phyloP scores from a whole-genome alignment of 2,797 vertebrate genomes.

The Neosilurus mollespiculum region DNA sequence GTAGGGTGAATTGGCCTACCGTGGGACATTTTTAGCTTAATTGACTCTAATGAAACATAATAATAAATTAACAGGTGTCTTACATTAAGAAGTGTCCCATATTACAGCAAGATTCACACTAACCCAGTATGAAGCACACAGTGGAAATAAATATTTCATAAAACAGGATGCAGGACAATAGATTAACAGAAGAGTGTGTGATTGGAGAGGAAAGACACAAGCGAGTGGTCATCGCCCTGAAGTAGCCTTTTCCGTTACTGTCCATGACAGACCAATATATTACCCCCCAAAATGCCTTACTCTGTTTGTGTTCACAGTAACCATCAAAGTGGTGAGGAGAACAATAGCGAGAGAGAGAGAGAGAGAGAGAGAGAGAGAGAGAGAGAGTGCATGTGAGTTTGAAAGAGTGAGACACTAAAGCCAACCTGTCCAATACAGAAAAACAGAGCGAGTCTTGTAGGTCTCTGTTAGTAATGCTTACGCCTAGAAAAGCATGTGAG shows the following conservation, averaged over 20 bases:
- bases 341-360: neutral
- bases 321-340: neutral
- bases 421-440: neutral
- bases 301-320: conserved; percentile 54
- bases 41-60: too few relatives aligned
- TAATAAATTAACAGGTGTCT: too few relatives aligned
- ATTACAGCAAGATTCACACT: too few relatives aligned
- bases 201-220: conserved; percentile 11
- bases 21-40: too few relatives aligned
- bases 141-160: neutral
- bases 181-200: conserved; percentile 41
- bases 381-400: neutral
- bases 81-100: too few relatives aligned
- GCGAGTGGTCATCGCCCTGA: neutral
- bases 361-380: neutral
- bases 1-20: too few relatives aligned
- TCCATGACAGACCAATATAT: neutral
- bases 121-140: neutral
- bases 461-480: conserved; percentile 25
- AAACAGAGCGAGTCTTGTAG: neutral
- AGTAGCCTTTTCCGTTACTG: conserved; percentile 40
- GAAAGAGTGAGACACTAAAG: neutral
- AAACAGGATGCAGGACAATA: conserved; percentile 2
- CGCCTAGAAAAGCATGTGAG: conserved; percentile 39
- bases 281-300: conserved; percentile 19